These are phyloP conservation scores for Siniperca scherzeri DNA, from an alignment of 2,797 vertebrate species.

Conservation along the genomic window DNA sequence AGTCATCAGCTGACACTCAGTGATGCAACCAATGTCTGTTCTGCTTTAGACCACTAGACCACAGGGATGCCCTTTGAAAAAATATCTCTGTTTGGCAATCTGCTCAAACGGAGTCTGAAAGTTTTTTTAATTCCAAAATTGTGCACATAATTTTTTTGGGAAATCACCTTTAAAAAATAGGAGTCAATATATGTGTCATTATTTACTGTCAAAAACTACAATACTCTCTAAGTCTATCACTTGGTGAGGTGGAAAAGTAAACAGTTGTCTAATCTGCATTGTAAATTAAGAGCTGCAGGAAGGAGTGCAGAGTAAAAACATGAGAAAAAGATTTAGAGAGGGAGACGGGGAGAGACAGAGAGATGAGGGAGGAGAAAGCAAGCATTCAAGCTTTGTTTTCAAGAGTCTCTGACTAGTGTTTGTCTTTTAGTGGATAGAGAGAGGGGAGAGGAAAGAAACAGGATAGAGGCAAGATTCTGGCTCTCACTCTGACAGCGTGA, in stretches of 20 bases:
- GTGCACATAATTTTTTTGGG: background rate
- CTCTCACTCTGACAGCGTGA: constrained; percentile 14
- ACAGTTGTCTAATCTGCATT: background rate
- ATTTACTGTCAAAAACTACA: background rate
- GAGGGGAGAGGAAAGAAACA: constrained; percentile 15
- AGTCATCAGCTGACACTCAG: background rate
- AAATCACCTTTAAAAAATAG: background rate
- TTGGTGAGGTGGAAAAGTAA: background rate
- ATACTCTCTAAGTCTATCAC: background rate
- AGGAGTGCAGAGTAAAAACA: background rate
- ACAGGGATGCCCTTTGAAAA: background rate
- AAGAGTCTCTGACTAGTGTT: constrained; percentile 22
- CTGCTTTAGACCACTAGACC: background rate
- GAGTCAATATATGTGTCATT: background rate
- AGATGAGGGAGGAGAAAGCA: constrained; percentile 6
- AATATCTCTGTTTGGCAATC: too few relatives aligned
- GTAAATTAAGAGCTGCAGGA: background rate
- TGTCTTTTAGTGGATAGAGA: constrained; percentile 29
- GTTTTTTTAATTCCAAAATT: background rate
- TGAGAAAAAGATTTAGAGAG: background rate
- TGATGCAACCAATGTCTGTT: background rate
- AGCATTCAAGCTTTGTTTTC: constrained; percentile 16
- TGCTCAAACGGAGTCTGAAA: background rate
- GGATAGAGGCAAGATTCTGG: constrained; percentile 19
- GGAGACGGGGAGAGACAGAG: background rate